phyloP scores from a whole-genome alignment of 2,113 vertebrate species.

The Nothoprocta pentlandii region DNA sequence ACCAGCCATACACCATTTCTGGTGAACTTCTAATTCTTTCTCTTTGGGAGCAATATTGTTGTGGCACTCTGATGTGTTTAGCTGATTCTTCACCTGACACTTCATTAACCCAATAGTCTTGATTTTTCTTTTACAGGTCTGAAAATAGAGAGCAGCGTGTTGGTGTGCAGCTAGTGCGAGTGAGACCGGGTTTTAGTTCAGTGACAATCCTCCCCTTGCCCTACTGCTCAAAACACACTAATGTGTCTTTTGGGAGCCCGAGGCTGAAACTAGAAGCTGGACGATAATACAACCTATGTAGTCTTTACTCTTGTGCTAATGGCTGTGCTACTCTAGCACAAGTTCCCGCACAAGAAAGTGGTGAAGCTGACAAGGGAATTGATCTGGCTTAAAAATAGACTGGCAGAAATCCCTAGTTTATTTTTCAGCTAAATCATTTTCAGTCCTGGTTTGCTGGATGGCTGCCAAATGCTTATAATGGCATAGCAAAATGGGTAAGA shows the following conservation, averaged over 20 bases:
- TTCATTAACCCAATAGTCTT: slow-evolving; percentile 45
- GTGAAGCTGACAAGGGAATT: background rate
- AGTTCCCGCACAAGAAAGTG: background rate
- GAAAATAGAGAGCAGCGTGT: slow-evolving; percentile 25
- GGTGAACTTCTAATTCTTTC: slow-evolving; percentile 15
- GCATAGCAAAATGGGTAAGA: background rate
- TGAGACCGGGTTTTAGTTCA: slow-evolving; percentile 9
- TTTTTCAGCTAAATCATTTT: background rate
- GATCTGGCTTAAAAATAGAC: background rate
- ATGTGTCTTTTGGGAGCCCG: slow-evolving; percentile 9
- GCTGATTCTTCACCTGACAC: slow-evolving; percentile 33
- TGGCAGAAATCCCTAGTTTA: background rate
- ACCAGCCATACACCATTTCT: background rate
- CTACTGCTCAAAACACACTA: background rate
- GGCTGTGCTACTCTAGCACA: background rate
- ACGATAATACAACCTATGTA: background rate
- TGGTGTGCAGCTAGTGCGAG: slow-evolving; percentile 11
- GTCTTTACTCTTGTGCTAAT: background rate
- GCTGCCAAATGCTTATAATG: background rate
- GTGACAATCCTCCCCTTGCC: background rate
- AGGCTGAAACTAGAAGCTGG: background rate
- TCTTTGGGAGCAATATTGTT: slow-evolving; percentile 9
- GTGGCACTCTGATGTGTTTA: slow-evolving; percentile 43
- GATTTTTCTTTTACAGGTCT: slow-evolving; percentile 16
- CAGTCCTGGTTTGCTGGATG: background rate